Evolutionary conservation across 2,113 vertebrate genomes (phyloP), one percentile per base, ranked within the genome.

Genomic region (Prietella phreatophila): DNA sequence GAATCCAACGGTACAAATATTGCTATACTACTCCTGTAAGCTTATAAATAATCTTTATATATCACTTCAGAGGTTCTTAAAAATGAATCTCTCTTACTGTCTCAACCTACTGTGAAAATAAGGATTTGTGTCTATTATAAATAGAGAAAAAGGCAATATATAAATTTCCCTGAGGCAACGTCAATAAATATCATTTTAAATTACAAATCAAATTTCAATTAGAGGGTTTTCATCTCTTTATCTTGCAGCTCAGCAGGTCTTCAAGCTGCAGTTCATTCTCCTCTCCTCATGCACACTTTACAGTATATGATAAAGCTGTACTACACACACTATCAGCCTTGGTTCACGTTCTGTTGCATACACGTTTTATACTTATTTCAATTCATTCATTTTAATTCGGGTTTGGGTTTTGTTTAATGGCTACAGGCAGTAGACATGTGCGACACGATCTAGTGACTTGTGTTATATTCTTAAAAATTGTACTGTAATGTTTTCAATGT

Each of bases 141-240:
- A 78, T 78, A 78, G 2, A 78, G 42, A 53, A 78, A 53, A 53
- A 78, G 25, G 25, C 75, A 78, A 53, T 78, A 53, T 50, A 50
- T 78, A 27, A n/a, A 55, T 50, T 53, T 55, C 47, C 47, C 76
- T 55, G 47, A 55, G 27, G 76, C 76, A 55, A 79, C 55, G 50
- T 79, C 76, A 79, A 79, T 79, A 79, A 55, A 55, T 79, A 53
- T 5, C 53, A 50, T 79, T 79, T 79, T 55, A 55, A 79, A 79
- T 79, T 79, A 30, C 6, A 30, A 55, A 79, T 79, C 76, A 79
- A 78, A 55, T 79, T 79, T 79, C 76, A 79, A 79, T 79, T 79
- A 79, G 47, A 79, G 27, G 27, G 27, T n/a, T 79, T 79, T 55
- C 27, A 79, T 79, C 50, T 79, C 27, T 79, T 79, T 79, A 79